Base-by-base conservation (phyloP, 2,888 invertebrate species). In the Limnephilus rhombicus region DNA sequence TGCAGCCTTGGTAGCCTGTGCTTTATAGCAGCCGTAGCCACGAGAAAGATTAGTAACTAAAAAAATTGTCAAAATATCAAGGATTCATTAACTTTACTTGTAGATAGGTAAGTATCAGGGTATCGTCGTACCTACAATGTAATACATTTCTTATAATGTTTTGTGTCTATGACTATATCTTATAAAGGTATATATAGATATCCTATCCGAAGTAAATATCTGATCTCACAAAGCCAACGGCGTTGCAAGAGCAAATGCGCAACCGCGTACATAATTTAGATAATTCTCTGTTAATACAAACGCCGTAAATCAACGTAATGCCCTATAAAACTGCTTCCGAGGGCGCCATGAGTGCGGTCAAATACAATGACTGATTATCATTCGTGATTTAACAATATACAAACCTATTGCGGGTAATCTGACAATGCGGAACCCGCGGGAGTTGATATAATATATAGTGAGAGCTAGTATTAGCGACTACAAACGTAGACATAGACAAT, bases 321-420 rank as follows among this genome's bases (percentile, higher is more conserved):
- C 80, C 45, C 88, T 89, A 89, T 89, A 89, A 87, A 87, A 89
- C 88, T 80, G 88, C 88, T 89, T 89, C 88, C 88, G 88, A 89
- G 80, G 90, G 90, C 82, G 90, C 82, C 49, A 82, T 49, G 90
- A 45, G 49, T 31, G 82, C 45, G 89, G 41, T 82, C 90, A n/a
- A 82, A 90, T 82, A 90, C 90, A 82, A 82, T 90, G 90, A 90
- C 31, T 41, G 90, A 82, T 90, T 90, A 82, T 82, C 90, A 53
- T 45, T 90, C 90, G 90, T 90, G 90, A 90, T 90, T 90, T 90
- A 90, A 90, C 90, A 90, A 90, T 90, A 90, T 90, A 68, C 89
- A 89, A 89, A 37, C 37, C 80, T 80, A 89, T 80, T 34, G 89
- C 37, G 31, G 13, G 89, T 80, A 80, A 89, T 41, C 31, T 31